Evolutionary conservation across 2,113 vertebrate species (phyloP), one percentile per base, ranked within the genome.

Genomic region (Mastomys coucha): DNA sequence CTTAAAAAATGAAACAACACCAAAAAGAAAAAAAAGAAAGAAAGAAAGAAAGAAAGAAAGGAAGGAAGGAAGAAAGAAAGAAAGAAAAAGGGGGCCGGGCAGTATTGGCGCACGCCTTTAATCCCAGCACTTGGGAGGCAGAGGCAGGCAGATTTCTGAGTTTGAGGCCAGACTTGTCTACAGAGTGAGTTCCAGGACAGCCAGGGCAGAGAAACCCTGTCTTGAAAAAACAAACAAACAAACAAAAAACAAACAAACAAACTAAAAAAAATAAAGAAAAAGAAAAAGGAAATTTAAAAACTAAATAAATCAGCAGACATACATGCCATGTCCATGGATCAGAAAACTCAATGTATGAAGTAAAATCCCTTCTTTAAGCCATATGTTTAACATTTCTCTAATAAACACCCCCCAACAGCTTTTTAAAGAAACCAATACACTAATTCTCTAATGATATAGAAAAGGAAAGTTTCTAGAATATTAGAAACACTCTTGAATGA

Each of bases 391-490:
- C 31, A 93, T 63, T 36, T 63, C 76, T 39, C 65, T 77, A 42
- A 91, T 53, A 56, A 91, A 96, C 53, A 89, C 19, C 12, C 12
- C 26, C 58, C 90, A 95, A 33, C 60, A 53, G 65, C 17, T 63
- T 76, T 82, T 91, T 26, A 8, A 2, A 91, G 69, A 78, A 93
- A 89, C 13, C 85, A 45, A 85, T 33, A 87, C 42, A 9, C 45
- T 91, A 88, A 93, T 73, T 97, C 77, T 67, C 49, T 51, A 91
- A 78, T 77, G 45, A 72, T 80, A 93, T 5, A 13, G 58, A 95
- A 92, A 92, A n/a, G 12, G 73, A 77, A 70, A 75, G 42, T 51
- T 93, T 73, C 53, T 78, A 78, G 31, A 76, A 91, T 6, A 94
- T 51, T 49, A 26, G 82, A 91, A 93, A 77, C 49, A 88, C 58